Conservation (phyloP, 1,140 invertebrate genomes). For the Pogonomyrmex californicus region DNA sequence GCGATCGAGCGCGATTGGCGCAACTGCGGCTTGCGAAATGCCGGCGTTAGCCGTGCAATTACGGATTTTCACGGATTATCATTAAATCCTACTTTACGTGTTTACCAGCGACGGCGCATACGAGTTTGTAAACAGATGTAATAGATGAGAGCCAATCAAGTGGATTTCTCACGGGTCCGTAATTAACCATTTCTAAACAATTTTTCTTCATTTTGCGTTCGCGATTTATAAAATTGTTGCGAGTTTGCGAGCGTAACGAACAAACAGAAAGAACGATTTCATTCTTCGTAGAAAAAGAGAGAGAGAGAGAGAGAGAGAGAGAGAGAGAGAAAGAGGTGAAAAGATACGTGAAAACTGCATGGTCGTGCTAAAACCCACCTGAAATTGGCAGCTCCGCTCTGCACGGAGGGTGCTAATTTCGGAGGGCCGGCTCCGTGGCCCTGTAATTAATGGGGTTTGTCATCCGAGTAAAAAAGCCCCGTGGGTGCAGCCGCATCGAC, state of each 20-base stretch:
- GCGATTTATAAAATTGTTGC: slow-evolving; percentile 10
- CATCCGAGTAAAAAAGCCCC: slow-evolving; percentile 83
- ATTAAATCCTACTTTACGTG: slow-evolving; percentile 65
- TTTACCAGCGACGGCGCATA: background rate
- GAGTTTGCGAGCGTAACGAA: background rate
- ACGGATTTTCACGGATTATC: slow-evolving; percentile 75
- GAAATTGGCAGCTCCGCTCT: slow-evolving; percentile 78
- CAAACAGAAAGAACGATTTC: background rate
- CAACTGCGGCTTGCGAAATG: slow-evolving; percentile 58
- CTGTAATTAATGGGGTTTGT: slow-evolving; percentile 85
- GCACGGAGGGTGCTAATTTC: slow-evolving; percentile 79
- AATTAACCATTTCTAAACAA: background rate
- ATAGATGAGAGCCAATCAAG: slow-evolving; percentile 9
- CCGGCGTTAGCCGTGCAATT: slow-evolving; percentile 68
- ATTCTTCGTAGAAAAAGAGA: background rate
- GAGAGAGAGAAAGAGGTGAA: background rate
- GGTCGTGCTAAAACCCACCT: slow-evolving; percentile 53
- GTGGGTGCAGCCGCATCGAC: slow-evolving; percentile 68
- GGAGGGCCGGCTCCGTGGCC: slow-evolving; percentile 76
- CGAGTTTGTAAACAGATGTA: slow-evolving; percentile 35
- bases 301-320: slow-evolving; percentile 4
- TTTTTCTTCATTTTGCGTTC: slow-evolving; percentile 9
- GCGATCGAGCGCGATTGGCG: slow-evolving; percentile 42
- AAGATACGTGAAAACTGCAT: slow-evolving; percentile 58
- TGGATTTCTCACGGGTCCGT: slow-evolving; percentile 8